Evolutionary conservation across 2,888 invertebrate genomes (phyloP).

Genomic region (Phasia obesa): DNA sequence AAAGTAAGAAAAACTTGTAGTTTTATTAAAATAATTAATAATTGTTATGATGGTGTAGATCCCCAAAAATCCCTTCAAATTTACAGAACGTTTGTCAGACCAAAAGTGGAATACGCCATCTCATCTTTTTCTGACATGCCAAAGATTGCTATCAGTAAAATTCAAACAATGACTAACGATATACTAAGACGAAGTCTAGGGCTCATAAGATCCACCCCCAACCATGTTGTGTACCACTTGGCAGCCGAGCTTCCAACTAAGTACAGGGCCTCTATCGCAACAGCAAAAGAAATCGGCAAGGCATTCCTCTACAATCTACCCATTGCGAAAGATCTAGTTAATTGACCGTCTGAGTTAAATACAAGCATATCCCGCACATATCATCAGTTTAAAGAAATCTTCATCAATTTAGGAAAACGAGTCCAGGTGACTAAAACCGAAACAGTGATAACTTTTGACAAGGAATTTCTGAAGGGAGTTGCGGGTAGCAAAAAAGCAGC

Average conservation of each 20-base stretch:
- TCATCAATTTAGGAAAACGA: too few relatives aligned
- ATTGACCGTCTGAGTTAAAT: too few relatives aligned
- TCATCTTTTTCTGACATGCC: not conserved
- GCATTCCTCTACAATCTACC: too few relatives aligned
- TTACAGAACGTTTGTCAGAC: slow-evolving; percentile 7
- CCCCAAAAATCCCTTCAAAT: not conserved
- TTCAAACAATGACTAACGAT: not conserved
- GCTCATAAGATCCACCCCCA: slow-evolving; percentile 1
- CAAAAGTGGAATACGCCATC: slow-evolving; percentile 9
- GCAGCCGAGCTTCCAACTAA: slow-evolving; percentile 10
- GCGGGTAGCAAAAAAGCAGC: too few relatives aligned
- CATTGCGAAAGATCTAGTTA: too few relatives aligned
- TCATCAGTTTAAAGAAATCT: too few relatives aligned
- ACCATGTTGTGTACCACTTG: not conserved
- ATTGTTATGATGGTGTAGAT: not conserved
- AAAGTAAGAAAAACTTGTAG: not conserved
- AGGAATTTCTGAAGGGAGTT: too few relatives aligned
- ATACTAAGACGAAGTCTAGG: slow-evolving; percentile 11
- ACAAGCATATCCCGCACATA: too few relatives aligned
- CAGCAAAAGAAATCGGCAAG: too few relatives aligned
- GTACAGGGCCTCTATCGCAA: too few relatives aligned
- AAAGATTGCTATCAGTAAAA: not conserved
- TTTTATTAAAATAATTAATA: not conserved
- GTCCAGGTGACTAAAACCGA: too few relatives aligned
- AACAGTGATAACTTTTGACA: too few relatives aligned